phyloP scores from a whole-genome alignment of 92 coral and sea anemone species.

The Palythoa grandis region DNA sequence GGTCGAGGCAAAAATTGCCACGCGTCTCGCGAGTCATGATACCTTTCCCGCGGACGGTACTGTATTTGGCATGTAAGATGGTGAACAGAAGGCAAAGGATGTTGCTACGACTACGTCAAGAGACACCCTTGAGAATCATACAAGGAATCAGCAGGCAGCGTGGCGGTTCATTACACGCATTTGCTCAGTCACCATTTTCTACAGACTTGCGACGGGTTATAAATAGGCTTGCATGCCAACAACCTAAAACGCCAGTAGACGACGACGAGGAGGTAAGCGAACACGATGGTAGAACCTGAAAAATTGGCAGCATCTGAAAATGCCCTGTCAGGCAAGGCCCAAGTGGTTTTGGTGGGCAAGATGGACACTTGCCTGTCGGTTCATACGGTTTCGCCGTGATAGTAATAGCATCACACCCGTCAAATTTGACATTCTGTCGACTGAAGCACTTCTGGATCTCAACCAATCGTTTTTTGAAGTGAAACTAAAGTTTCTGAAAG shows the following conservation, averaged over 20 bases:
- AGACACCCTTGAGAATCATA: not conserved
- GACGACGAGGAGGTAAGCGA: not conserved
- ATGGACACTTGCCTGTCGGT: not conserved
- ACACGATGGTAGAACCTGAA: constrained; percentile 1
- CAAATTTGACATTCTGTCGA: not conserved
- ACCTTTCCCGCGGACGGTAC: no score
- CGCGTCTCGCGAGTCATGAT: no score
- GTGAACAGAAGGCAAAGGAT: constrained; percentile 8
- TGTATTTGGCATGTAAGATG: constrained; percentile 8
- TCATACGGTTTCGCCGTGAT: not conserved
- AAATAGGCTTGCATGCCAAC: not conserved
- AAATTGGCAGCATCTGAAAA: not conserved
- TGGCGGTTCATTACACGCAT: not conserved
- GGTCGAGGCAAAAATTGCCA: no score
- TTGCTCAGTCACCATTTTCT: not conserved
- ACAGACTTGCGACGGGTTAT: not conserved
- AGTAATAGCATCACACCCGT: not conserved
- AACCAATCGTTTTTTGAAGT: not conserved
- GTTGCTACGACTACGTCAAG: not conserved
- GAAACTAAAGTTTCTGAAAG: no score
- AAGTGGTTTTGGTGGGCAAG: not conserved
- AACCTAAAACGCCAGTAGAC: not conserved
- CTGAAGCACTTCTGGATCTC: not conserved
- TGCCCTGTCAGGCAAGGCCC: not conserved
- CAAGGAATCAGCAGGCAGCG: not conserved